A percentile compares a stretch with the other conserved stretches of the same genome.
These are phyloP conservation scores for Scophthalmus maximus DNA, from an alignment of 2,113 vertebrate species.

Conservation along the genomic window DNA sequence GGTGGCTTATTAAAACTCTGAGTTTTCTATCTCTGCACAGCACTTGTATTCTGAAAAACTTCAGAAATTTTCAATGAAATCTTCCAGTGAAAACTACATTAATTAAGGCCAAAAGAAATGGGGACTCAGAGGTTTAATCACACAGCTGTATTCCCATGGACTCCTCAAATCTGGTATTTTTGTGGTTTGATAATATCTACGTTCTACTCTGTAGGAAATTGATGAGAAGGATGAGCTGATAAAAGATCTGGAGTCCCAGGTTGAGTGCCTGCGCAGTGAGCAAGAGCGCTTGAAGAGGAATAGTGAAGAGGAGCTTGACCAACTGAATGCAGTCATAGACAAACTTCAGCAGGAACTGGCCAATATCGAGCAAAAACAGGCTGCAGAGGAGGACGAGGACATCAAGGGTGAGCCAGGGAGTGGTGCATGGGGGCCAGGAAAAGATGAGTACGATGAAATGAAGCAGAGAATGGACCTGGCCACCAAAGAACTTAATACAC, in stretches of 20 bases:
- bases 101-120: not conserved
- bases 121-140: slow-evolving; percentile 64
- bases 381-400: slow-evolving; percentile 79
- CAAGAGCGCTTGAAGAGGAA: slow-evolving; percentile 88
- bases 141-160: not conserved
- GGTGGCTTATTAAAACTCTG: slow-evolving; percentile 66
- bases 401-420: slow-evolving; percentile 72
- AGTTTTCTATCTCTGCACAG: slow-evolving; percentile 42
- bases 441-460: slow-evolving; percentile 82
- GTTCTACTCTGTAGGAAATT: slow-evolving; percentile 80
- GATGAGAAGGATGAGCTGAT: slow-evolving; percentile 88
- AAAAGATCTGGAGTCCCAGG: slow-evolving; percentile 87
- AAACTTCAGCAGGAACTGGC: slow-evolving; percentile 93
- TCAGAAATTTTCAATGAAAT: not conserved
- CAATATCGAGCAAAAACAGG: slow-evolving; percentile 85
- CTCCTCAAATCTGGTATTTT: not conserved
- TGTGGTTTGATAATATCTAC: not conserved
- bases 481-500: slow-evolving; percentile 78
- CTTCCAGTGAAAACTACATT: not conserved
- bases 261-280: slow-evolving; percentile 90
- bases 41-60: not conserved
- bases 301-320: slow-evolving; percentile 89
- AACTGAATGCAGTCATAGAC: slow-evolving; percentile 93
- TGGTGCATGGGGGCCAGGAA: slow-evolving; percentile 55
- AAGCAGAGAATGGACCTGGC: slow-evolving; percentile 83